Conservation (phyloP, 2,797 vertebrate species). For the Iguana delicatissima region DNA sequence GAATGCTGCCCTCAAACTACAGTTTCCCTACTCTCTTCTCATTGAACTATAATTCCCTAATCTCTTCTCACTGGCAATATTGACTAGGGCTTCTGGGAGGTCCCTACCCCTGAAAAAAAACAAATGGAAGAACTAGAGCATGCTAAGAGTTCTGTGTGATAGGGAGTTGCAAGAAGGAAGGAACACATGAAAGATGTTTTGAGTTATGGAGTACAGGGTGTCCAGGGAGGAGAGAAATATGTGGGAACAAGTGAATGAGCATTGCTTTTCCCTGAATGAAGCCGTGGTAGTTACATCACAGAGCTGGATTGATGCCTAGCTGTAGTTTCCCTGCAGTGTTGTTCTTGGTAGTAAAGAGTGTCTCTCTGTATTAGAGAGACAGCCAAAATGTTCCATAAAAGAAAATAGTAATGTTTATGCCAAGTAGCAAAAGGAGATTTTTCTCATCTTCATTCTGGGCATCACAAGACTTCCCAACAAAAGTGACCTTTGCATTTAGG, state of each 20-base stretch:
- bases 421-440: background rate
- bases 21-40: background rate
- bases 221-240: background rate
- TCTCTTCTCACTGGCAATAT: background rate
- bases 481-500: background rate
- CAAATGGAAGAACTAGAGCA: background rate
- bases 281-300: background rate
- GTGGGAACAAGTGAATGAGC: background rate
- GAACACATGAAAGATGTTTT: background rate
- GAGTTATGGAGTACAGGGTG: background rate
- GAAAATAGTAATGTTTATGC: background rate
- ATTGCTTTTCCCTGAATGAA: background rate
- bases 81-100: background rate
- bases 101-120: background rate
- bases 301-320: background rate
- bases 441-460: background rate
- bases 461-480: background rate
- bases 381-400: conserved; percentile 5
- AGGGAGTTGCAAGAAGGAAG: background rate
- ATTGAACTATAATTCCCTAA: background rate
- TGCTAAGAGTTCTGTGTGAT: background rate
- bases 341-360: background rate
- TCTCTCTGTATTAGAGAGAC: background rate
- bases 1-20: background rate
- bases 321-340: background rate